These are phyloP conservation scores for Spinus olivaceus DNA, from an alignment of 2,797 vertebrate species.

Conservation along the genomic window DNA sequence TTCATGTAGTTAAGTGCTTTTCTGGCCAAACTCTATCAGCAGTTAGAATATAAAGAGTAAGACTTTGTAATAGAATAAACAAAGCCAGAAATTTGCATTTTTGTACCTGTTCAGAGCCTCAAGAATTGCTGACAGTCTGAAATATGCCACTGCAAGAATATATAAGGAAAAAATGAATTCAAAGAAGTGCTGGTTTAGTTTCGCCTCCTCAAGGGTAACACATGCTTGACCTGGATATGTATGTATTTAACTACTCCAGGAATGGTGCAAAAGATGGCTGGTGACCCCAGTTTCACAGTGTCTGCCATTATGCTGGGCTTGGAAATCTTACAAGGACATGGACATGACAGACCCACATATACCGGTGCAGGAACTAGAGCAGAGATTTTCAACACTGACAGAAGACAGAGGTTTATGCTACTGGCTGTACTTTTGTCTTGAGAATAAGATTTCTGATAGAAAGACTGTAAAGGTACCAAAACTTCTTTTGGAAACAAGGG, in stretches of 20 bases:
- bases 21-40: neutral
- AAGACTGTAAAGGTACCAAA: neutral
- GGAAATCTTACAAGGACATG: neutral
- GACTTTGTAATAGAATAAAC: neutral
- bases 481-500: neutral
- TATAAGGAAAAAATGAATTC: neutral
- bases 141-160: neutral
- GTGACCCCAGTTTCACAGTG: neutral
- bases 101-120: neutral
- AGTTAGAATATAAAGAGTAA: neutral
- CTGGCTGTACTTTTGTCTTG: neutral
- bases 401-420: neutral
- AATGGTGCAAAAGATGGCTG: neutral
- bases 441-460: neutral
- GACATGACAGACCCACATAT: neutral
- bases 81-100: neutral
- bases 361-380: neutral
- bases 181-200: neutral
- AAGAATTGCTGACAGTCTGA: neutral
- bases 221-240: accelerated
- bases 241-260: neutral
- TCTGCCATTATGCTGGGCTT: neutral
- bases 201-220: neutral
- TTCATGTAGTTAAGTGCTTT: neutral
- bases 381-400: neutral